Conservation (phyloP, 2,888 invertebrate species). For the Leptothorax acervorum region DNA sequence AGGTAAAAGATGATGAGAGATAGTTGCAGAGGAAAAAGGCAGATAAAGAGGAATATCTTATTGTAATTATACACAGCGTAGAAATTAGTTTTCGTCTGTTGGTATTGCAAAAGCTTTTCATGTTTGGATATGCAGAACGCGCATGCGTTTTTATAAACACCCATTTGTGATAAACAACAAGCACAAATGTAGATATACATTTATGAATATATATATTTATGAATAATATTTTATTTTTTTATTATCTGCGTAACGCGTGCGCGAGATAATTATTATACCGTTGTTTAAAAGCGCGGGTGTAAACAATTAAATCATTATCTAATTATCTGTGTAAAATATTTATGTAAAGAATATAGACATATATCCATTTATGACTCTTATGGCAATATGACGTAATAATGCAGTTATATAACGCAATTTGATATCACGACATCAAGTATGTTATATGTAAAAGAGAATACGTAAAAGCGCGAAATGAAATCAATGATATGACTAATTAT, state of each 20-base stretch:
- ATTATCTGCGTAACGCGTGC: background rate
- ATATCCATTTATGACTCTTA: conserved; percentile 25
- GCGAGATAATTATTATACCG: conserved; percentile 1
- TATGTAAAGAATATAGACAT: background rate
- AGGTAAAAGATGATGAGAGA: conserved; percentile 23
- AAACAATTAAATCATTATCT: conserved; percentile 18
- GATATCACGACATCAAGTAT: background rate
- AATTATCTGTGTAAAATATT: conserved; percentile 12
- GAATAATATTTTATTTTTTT: background rate
- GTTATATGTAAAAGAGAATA: background rate
- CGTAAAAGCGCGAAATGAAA: conserved; percentile 5
- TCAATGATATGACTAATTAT: background rate
- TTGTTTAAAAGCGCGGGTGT: background rate
- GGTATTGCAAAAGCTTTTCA: conserved; percentile 2
- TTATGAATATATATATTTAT: background rate
- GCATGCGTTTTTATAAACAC: background rate
- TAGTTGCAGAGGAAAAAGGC: conserved; percentile 31
- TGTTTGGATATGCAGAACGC: background rate
- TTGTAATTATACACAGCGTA: conserved; percentile 78
- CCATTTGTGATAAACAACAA: background rate
- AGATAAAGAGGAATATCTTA: conserved; percentile 74
- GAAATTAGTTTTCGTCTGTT: conserved; percentile 67
- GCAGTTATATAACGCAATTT: background rate
- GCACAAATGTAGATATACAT: background rate
- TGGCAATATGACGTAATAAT: conserved; percentile 1